Conservation (phyloP, 1,140 invertebrate genomes). For the Maconellicoccus hirsutus region DNA sequence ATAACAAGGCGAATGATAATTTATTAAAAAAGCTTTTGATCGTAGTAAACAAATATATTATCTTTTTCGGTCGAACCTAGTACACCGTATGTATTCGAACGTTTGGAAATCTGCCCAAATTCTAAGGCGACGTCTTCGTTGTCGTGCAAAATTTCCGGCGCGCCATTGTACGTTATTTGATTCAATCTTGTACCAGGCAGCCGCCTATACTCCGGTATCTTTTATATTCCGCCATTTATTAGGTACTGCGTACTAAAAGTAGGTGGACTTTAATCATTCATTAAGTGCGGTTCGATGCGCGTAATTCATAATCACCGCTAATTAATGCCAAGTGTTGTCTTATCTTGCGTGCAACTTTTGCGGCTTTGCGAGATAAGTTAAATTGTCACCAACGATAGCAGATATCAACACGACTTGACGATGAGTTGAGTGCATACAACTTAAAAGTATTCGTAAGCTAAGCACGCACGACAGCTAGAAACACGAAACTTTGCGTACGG, state of each 20-base stretch:
- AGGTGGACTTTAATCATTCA: neutral
- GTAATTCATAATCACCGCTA: neutral
- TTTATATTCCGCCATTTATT: neutral
- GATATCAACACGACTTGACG: no score
- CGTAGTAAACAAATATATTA: neutral
- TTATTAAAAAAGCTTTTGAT: constrained; percentile 6
- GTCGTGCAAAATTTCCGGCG: no score
- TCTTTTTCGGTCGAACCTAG: neutral
- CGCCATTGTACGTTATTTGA: neutral
- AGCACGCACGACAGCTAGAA: no score
- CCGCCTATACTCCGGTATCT: neutral
- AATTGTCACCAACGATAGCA: no score
- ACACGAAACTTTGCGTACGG: no score
- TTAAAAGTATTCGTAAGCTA: no score
- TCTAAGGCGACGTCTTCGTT: neutral
- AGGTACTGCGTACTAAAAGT: neutral
- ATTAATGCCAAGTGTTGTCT: neutral
- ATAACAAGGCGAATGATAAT: neutral
- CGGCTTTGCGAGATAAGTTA: no score
- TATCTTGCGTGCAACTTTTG: no score
- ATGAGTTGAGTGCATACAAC: no score
- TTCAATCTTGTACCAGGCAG: neutral
- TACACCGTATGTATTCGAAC: neutral
- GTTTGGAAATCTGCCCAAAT: neutral
- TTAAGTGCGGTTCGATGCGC: neutral